phyloP scores from a whole-genome alignment of 1,140 invertebrate genomes.

The Ruditapes philippinarum region DNA sequence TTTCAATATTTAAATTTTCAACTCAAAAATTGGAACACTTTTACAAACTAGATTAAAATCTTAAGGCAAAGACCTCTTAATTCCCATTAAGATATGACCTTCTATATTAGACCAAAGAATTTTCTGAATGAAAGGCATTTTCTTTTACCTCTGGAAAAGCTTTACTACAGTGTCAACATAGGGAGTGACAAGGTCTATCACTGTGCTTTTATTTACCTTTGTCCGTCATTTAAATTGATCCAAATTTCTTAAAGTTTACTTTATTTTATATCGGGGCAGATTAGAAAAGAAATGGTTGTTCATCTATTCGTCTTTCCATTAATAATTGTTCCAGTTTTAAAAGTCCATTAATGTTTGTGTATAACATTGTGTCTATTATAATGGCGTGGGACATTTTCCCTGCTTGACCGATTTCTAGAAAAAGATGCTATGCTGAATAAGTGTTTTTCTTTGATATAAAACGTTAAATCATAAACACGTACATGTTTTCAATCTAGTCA shows the following conservation, averaged over 20 bases:
- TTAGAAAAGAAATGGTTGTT: not conserved
- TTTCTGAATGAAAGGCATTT: slow-evolving; percentile 23
- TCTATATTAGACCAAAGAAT: not conserved
- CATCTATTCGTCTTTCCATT: not conserved
- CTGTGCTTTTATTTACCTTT: not conserved
- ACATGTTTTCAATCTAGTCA: too few relatives aligned
- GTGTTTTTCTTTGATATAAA: too few relatives aligned
- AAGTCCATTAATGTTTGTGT: too few relatives aligned
- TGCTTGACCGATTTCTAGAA: too few relatives aligned
- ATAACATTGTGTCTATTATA: too few relatives aligned
- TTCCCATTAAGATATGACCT: slow-evolving; percentile 4
- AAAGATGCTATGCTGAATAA: too few relatives aligned
- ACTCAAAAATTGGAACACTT: not conserved
- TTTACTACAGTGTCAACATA: slow-evolving; percentile 23
- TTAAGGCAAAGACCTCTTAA: not conserved
- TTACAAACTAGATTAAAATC: not conserved
- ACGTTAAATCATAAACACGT: too few relatives aligned
- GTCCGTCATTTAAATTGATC: not conserved
- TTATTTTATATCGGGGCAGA: too few relatives aligned
- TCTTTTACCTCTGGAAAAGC: not conserved
- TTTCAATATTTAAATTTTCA: too few relatives aligned
- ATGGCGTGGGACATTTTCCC: too few relatives aligned
- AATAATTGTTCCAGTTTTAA: too few relatives aligned
- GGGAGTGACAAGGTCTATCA: not conserved
- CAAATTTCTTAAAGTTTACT: not conserved